Evolutionary conservation across 1,140 invertebrate genomes (phyloP).

Genomic region (Apis florea): DNA sequence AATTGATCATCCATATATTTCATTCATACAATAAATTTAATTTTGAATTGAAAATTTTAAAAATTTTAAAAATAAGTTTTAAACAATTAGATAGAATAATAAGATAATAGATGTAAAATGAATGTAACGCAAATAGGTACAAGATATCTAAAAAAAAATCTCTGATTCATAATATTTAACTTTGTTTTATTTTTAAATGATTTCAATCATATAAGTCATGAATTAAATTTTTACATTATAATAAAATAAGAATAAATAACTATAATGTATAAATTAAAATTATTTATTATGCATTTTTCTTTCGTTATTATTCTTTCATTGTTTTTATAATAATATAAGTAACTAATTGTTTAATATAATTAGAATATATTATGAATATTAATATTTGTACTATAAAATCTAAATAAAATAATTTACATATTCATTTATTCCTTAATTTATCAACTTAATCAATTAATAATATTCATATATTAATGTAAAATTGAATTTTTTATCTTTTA

Average conservation of each 20-base stretch:
- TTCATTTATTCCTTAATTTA: neutral
- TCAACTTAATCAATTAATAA: neutral
- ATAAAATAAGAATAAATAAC: neutral
- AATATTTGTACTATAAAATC: neutral
- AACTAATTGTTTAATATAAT: neutral
- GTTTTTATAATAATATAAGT: too few species aligned
- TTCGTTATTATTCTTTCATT: too few species aligned
- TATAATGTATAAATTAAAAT: neutral
- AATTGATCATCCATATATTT: neutral
- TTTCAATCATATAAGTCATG: slow-evolving; percentile 11
- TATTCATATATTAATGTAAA: neutral
- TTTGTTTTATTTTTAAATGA: slow-evolving; percentile 11
- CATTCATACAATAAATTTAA: neutral
- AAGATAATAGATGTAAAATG: too few species aligned
- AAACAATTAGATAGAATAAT: neutral
- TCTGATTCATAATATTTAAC: neutral
- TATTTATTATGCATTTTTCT: neutral
- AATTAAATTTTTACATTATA: neutral
- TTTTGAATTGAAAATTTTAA: neutral
- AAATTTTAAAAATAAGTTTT: neutral
- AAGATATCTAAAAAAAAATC: neutral
- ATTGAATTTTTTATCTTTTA: neutral
- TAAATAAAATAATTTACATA: neutral
- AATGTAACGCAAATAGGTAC: neutral
- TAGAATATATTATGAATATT: neutral